Conservation (phyloP, 1,140 invertebrate genomes). For the Phortica variegata region DNA sequence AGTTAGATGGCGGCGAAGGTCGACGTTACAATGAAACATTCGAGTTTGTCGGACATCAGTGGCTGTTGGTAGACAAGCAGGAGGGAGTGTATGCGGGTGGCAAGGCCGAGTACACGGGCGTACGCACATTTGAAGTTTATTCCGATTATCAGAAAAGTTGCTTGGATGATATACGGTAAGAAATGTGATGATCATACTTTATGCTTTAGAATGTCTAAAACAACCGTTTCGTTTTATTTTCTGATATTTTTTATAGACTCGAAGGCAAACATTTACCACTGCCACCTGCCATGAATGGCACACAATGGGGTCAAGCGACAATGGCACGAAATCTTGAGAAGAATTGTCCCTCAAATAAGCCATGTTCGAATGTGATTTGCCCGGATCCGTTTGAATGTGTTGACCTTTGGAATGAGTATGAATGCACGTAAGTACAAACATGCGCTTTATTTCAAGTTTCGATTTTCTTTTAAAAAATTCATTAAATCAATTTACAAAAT, state of each 20-base stretch:
- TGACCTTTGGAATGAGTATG: slow-evolving; percentile 94
- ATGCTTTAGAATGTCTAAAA: no score
- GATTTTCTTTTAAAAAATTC: no score
- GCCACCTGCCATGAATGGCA: slow-evolving; percentile 89
- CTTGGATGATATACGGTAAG: slow-evolving; percentile 68
- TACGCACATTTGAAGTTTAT: slow-evolving; percentile 89
- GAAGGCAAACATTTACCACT: slow-evolving; percentile 90
- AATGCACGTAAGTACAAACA: slow-evolving; percentile 91
- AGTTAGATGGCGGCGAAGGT: slow-evolving; percentile 93
- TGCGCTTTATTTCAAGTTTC: not conserved
- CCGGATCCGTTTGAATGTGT: slow-evolving; percentile 92
- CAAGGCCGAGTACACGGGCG: slow-evolving; percentile 91
- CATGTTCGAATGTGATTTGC: slow-evolving; percentile 89
- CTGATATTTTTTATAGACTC: slow-evolving; percentile 61
- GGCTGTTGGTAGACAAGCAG: slow-evolving; percentile 89
- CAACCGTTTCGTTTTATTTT: not conserved
- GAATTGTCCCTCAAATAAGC: slow-evolving; percentile 91
- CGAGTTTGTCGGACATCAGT: slow-evolving; percentile 86
- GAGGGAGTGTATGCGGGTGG: slow-evolving; percentile 93
- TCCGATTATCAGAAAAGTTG: slow-evolving; percentile 88
- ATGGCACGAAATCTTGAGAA: slow-evolving; percentile 87
- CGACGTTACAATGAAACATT: slow-evolving; percentile 92
- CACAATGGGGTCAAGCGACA: slow-evolving; percentile 91
- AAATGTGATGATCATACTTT: not conserved
- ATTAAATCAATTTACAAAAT: slow-evolving; percentile 12